Conservation (phyloP, 2,888 invertebrate species). For the Microplitis manilae region DNA sequence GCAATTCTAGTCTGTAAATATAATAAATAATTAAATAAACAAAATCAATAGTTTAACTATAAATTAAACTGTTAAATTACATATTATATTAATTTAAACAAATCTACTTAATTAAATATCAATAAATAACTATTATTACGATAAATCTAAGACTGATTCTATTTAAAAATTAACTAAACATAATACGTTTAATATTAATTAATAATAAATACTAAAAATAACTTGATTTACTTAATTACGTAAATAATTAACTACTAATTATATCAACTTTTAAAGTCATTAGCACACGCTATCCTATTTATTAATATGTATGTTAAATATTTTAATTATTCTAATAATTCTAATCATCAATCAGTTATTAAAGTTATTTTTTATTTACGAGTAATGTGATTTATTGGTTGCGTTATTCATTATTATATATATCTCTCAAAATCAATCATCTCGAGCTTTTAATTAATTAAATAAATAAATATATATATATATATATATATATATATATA, state of each 20-base stretch:
- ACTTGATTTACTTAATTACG: slow-evolving; percentile 7
- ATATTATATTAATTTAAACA: slow-evolving; percentile 31
- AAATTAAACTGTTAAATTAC: neutral
- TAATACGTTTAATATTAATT: slow-evolving; percentile 11
- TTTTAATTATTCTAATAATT: slow-evolving; percentile 28
- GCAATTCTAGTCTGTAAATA: slow-evolving; percentile 87
- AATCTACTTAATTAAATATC: slow-evolving; percentile 41
- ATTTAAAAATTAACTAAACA: slow-evolving; percentile 35
- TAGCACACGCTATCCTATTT: slow-evolving; percentile 29
- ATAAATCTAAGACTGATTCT: slow-evolving; percentile 40
- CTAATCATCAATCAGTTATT: slow-evolving; percentile 1
- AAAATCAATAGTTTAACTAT: neutral
- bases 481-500: too few relatives aligned
- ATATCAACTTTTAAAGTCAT: slow-evolving; percentile 26
- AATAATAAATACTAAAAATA: slow-evolving; percentile 8
- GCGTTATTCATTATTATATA: slow-evolving; percentile 28
- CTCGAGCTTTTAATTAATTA: slow-evolving; percentile 37
- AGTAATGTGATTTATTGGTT: slow-evolving; percentile 34
- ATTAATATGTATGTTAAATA: slow-evolving; percentile 2
- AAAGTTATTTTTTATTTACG: neutral
- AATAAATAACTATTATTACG: slow-evolving; percentile 29
- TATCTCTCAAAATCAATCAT: slow-evolving; percentile 36
- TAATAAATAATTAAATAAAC: slow-evolving; percentile 30
- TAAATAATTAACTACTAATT: slow-evolving; percentile 17
- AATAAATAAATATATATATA: neutral